These are phyloP conservation scores for Bovichtus variegatus DNA, from an alignment of 2,797 vertebrate species.

Conservation along the genomic window DNA sequence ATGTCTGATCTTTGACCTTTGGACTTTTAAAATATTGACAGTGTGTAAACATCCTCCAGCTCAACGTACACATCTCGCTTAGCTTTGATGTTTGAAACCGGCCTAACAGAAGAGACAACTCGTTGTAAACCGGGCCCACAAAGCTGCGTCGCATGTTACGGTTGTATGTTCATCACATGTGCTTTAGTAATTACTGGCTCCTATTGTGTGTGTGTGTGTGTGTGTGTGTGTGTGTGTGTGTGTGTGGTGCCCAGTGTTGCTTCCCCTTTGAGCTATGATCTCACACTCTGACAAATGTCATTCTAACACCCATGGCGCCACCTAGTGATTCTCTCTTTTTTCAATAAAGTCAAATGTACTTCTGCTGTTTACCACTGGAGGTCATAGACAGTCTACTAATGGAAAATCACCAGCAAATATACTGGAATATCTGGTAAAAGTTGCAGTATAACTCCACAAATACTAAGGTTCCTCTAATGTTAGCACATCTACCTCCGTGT, in stretches of 20 bases:
- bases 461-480: neutral
- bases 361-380: slow-evolving; percentile 55
- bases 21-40: slow-evolving; percentile 58
- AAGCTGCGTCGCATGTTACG: neutral
- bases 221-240: neutral
- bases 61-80: neutral
- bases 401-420: neutral
- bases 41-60: slow-evolving; percentile 39
- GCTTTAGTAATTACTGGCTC: slow-evolving; percentile 12
- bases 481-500: too few relatives aligned
- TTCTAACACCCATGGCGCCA: slow-evolving; percentile 49
- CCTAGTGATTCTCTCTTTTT: slow-evolving; percentile 41
- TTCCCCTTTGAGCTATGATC: slow-evolving; percentile 17
- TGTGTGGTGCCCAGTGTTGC: neutral
- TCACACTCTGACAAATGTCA: neutral
- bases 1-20: slow-evolving; percentile 54
- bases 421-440: neutral
- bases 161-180: neutral
- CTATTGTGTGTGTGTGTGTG: slow-evolving; percentile 1
- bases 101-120: slow-evolving; percentile 1
- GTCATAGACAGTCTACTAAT: slow-evolving; percentile 29
- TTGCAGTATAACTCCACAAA: neutral
- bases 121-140: slow-evolving; percentile 7
- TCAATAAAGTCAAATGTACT: slow-evolving; percentile 16
- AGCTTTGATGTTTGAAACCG: slow-evolving; percentile 28